A percentile compares a stretch with the other conserved stretches of the same genome.
Evolutionary conservation across 2,888 invertebrate genomes (phyloP).

Genomic region (Drosophila mercatorum): DNA sequence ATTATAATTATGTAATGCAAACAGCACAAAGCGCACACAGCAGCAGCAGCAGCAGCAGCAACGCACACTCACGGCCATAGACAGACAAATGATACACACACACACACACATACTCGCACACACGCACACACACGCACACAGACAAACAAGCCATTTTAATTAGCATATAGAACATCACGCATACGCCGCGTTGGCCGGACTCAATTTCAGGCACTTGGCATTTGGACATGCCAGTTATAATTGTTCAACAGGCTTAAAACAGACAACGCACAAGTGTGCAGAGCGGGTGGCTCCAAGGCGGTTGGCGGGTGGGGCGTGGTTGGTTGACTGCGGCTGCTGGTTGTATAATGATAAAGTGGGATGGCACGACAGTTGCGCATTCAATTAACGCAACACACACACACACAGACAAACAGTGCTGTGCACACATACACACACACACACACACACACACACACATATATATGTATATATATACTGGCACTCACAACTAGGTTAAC

Average conservation of each 20-base stretch:
- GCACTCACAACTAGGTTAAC: conserved; percentile 61
- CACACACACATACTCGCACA: conserved; percentile 10
- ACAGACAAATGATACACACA: conserved; percentile 26
- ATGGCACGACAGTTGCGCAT: conserved; percentile 73
- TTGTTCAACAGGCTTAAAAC: conserved; percentile 79
- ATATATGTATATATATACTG: not conserved
- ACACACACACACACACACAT: conserved; percentile 20
- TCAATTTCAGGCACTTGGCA: conserved; percentile 79
- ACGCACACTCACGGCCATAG: conserved; percentile 26
- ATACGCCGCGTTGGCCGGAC: conserved; percentile 71
- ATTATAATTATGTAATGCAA: conserved; percentile 79
- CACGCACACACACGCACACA: conserved; percentile 14
- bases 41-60: not conserved
- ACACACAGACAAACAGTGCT: not conserved
- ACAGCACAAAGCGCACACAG: conserved; percentile 57
- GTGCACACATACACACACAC: not conserved
- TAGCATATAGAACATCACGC: conserved; percentile 77
- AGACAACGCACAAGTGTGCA: conserved; percentile 55
- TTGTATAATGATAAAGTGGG: conserved; percentile 45
- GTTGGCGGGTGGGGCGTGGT: too few species aligned
- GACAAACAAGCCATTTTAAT: conserved; percentile 65
- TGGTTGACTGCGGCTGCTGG: not conserved
- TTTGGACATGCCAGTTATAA: conserved; percentile 78
- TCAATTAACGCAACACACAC: conserved; percentile 67
- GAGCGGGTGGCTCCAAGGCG: not conserved